A percentile compares a stretch with the other conserved stretches of the same genome.
phyloP scores from a whole-genome alignment of 2,797 vertebrate genomes.

The Phaenicophaeus curvirostris region DNA sequence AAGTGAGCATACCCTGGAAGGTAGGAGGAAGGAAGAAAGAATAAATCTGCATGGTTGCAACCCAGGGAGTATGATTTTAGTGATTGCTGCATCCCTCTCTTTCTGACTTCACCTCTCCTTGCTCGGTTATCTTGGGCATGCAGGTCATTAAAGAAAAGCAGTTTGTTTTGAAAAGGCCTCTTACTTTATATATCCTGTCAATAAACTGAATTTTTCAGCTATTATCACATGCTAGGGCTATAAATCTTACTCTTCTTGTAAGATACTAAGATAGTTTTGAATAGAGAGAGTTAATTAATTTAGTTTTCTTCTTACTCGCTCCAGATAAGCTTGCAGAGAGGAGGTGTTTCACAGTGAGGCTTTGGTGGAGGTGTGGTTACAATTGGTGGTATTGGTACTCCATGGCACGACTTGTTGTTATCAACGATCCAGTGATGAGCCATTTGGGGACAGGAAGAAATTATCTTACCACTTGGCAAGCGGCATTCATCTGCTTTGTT shows the following conservation, averaged over 20 bases:
- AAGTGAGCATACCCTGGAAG: neutral
- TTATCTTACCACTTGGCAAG: constrained; percentile 68
- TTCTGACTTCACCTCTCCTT: neutral
- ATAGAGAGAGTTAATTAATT: neutral
- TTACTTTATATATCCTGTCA: neutral
- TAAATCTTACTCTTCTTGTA: neutral
- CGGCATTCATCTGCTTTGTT: constrained; percentile 76
- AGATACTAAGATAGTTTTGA: neutral
- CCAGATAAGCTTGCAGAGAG: constrained; percentile 72
- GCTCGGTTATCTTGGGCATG: neutral
- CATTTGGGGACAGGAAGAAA: constrained; percentile 75
- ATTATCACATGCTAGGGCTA: neutral
- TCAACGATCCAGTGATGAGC: constrained; percentile 74
- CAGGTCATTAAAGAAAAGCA: neutral
- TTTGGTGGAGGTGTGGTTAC: neutral
- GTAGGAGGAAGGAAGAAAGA: neutral
- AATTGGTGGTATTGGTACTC: neutral
- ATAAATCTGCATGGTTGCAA: neutral
- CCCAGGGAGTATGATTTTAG: neutral
- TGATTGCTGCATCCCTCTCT: neutral
- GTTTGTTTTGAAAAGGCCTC: neutral
- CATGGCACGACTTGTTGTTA: constrained; percentile 13
- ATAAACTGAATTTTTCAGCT: neutral
- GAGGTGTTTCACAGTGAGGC: neutral
- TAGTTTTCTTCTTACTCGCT: constrained; percentile 72